Percentiles rank a stretch among this genome's conserved stretches.
These are phyloP conservation scores for Genyomyrus donnyi DNA, from an alignment of 2,113 vertebrate species.

Conservation along the genomic window DNA sequence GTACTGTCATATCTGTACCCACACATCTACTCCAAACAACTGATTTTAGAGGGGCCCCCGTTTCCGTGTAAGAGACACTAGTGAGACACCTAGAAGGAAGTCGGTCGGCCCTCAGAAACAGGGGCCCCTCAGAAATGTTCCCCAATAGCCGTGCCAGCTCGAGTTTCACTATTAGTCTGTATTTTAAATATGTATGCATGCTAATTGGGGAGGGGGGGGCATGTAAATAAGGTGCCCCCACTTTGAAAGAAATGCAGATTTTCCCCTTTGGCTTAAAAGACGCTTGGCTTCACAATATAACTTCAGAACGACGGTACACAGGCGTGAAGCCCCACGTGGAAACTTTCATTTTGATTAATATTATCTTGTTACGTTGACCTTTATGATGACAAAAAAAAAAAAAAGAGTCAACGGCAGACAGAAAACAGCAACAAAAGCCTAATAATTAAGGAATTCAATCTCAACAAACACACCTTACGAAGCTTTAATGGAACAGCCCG, in stretches of 20 bases:
- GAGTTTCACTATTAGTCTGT: background rate
- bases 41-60: background rate
- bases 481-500: constrained; percentile 6
- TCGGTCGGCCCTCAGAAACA: background rate
- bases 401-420: background rate
- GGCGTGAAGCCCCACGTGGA: background rate
- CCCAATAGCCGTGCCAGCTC: background rate
- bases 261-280: constrained; percentile 3
- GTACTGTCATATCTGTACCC: background rate
- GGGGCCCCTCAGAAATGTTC: background rate
- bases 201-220: background rate
- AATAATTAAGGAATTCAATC: constrained; percentile 15
- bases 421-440: constrained; percentile 1
- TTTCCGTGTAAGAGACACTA: background rate
- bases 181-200: background rate
- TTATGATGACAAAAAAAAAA: background rate
- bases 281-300: background rate
- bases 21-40: background rate
- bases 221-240: background rate
- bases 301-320: background rate
- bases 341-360: constrained; percentile 3
- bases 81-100: background rate
- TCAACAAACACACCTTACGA: constrained; percentile 9
- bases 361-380: background rate
- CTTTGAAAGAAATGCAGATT: constrained; percentile 7